These are phyloP conservation scores for Taphrorychus bicolor DNA, from an alignment of 2,888 invertebrate species.

Conservation along the genomic window DNA sequence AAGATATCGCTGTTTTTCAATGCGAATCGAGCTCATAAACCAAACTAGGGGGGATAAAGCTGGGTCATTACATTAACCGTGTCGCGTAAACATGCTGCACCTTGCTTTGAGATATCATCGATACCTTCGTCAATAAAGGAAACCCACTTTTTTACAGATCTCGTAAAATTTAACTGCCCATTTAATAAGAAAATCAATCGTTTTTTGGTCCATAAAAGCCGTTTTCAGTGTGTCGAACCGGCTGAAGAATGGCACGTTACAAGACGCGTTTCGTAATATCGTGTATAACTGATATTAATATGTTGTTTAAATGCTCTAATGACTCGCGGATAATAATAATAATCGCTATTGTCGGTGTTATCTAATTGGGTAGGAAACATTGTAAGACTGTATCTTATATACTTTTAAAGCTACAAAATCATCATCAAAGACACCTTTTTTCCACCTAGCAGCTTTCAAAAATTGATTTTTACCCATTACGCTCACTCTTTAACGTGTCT, in stretches of 20 bases:
- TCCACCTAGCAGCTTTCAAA: too few species aligned
- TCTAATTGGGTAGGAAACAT: not conserved
- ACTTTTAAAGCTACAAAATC: too few species aligned
- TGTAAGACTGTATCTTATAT: too few species aligned
- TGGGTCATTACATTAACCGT: conserved; percentile 16
- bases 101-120: conserved; percentile 24
- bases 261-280: conserved; percentile 2
- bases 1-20: not conserved
- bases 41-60: not conserved
- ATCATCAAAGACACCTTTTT: too few species aligned
- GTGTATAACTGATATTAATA: conserved; percentile 5
- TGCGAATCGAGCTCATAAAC: conserved; percentile 10
- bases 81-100: conserved; percentile 26
- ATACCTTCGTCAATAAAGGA: conserved; percentile 22
- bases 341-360: not conserved
- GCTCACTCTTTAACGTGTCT: not conserved
- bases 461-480: not conserved
- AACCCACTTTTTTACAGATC: conserved; percentile 16
- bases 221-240: conserved; percentile 8
- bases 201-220: conserved; percentile 18
- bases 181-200: conserved; percentile 21
- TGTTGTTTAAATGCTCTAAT: conserved; percentile 12
- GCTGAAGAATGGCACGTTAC: conserved; percentile 3
- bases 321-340: not conserved
- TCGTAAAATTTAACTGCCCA: conserved; percentile 14